A percentile compares a stretch with the other conserved stretches of the same genome.
Evolutionary conservation across 2,113 vertebrate genomes (phyloP).

Genomic region (Phrynosoma blainvillii): DNA sequence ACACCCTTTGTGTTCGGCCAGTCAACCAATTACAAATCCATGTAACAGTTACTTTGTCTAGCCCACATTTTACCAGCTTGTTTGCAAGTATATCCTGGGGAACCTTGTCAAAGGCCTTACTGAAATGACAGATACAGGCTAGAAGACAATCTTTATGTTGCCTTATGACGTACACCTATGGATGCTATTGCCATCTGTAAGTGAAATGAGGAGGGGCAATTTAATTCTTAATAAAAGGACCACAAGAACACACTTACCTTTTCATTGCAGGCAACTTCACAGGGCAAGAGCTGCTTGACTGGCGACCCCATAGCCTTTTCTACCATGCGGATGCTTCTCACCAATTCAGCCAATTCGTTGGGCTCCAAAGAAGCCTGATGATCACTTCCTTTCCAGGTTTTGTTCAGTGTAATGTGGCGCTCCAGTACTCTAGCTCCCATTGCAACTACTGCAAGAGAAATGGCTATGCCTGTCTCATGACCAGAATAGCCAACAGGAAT

Average conservation of each 20-base stretch:
- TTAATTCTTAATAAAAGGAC: not conserved
- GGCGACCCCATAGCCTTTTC: constrained; percentile 88
- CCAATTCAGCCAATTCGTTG: constrained; percentile 85
- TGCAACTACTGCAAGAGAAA: constrained; percentile 92
- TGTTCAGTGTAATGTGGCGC: constrained; percentile 93
- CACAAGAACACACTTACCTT: constrained; percentile 81
- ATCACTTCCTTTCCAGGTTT: constrained; percentile 95
- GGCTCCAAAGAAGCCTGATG: constrained; percentile 90
- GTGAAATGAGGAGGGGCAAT: not conserved
- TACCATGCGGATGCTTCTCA: constrained; percentile 87
- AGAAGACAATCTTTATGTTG: not conserved
- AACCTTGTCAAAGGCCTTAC: too few species aligned
- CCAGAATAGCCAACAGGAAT: constrained; percentile 98
- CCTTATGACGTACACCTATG: not conserved
- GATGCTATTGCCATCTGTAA: not conserved
- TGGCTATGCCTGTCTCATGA: constrained; percentile 89
- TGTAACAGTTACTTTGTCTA: too few species aligned
- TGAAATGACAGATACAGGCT: not conserved
- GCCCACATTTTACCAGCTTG: too few species aligned
- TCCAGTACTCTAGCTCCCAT: constrained; percentile 95
- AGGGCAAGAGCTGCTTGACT: constrained; percentile 86
- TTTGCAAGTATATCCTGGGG: too few species aligned
- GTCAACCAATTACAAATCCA: too few species aligned
- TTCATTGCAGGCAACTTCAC: constrained; percentile 91
- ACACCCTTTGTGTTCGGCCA: too few species aligned